Evolutionary conservation across 1,140 invertebrate genomes (phyloP), one percentile per base, ranked within the genome.

Genomic region (Laupala kohalensis): DNA sequence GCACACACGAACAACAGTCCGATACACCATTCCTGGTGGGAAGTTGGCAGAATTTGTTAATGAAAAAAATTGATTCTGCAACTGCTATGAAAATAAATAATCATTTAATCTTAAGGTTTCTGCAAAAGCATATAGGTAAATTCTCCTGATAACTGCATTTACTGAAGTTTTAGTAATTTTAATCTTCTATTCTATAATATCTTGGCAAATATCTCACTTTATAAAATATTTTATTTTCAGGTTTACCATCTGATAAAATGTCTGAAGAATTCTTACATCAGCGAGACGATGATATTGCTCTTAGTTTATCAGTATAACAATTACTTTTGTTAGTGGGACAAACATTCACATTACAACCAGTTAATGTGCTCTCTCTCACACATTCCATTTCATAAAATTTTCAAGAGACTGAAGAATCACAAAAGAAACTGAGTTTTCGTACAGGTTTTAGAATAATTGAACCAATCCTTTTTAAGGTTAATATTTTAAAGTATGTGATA

Each of bases 1-100:
- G 81, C 0, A 83, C 81, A 9, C 83, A 84, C 67, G 83, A 84
- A 76, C 79, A 77, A 71, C 82, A 82, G 71, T 79, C 80, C 0
- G 83, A 83, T 75, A 77, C 80, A 0, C 78, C 80, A 15, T 76
- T 79, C 19, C 73, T 81, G 9, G 62, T 78, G 15, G 83, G 83
- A 6, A 80, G 79, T 69, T 84, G 83, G 83, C 71, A 83, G 27
- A 81, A 84, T 74, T 80, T 78, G 77, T 80, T 78, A 76, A 80
- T 81, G 26, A 79, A 77, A 37, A 84, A 84, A 76, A 65, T 83
- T 12, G 74, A 81, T 71, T 77, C 81, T 2, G 19, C 75, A 19
- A 73, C 76, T 6, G 82, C 79, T 19, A 72, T 79, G 6, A 77
- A 78, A 72, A 80, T 84, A n/a, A 83, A 83, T 72, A 82, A 82